Conservation (phyloP, 2,113 vertebrate genomes). For the Lathamus discolor region DNA sequence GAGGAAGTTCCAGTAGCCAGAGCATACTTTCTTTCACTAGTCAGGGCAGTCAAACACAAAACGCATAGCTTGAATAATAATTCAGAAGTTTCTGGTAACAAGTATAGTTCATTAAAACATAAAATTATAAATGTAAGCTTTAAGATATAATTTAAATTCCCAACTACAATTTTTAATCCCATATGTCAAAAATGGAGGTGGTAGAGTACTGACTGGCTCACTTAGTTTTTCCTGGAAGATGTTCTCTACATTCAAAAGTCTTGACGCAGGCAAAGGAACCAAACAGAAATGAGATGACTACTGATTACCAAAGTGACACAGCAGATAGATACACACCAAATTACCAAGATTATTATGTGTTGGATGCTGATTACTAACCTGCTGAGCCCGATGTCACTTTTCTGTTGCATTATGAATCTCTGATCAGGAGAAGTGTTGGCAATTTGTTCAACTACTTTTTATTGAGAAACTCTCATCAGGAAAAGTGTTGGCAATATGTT, state of each 20-base stretch:
- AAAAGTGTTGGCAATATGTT: slow-evolving; percentile 10
- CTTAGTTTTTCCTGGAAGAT: neutral
- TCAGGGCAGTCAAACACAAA: neutral
- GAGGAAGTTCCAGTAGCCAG: neutral
- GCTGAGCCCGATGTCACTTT: neutral
- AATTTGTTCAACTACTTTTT: slow-evolving; percentile 44
- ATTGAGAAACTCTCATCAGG: slow-evolving; percentile 26
- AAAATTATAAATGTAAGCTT: neutral
- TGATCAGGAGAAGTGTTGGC: slow-evolving; percentile 5
- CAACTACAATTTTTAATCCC: neutral
- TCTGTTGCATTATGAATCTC: neutral
- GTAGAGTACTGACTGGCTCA: neutral
- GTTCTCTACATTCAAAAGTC: neutral
- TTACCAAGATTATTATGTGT: neutral
- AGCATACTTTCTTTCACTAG: neutral
- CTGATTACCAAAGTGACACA: neutral
- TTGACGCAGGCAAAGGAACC: neutral
- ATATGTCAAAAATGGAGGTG: neutral
- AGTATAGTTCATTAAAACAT: neutral
- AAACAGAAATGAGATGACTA: neutral
- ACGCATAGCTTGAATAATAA: neutral
- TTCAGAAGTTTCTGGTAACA: neutral
- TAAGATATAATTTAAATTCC: neutral
- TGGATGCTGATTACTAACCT: slow-evolving; percentile 4
- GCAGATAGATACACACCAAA: neutral